Conservation (phyloP, 1,140 invertebrate genomes). For the Diabrotica undecimpunctata region DNA sequence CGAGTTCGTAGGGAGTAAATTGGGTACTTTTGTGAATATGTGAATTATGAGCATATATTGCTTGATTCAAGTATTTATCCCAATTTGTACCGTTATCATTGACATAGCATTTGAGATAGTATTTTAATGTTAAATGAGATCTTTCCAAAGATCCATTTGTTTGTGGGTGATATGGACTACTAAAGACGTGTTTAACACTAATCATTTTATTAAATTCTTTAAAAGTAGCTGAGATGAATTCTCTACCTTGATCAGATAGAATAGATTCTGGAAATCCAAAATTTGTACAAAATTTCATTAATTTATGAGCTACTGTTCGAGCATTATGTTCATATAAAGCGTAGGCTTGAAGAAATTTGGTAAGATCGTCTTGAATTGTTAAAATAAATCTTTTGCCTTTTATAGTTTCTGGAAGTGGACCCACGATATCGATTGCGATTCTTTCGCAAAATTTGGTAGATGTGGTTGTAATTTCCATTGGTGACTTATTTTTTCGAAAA, state of each 20-base stretch:
- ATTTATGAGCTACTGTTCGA: constrained; percentile 37
- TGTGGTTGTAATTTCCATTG: constrained; percentile 41
- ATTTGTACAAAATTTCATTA: constrained; percentile 27
- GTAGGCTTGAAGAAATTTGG: constrained; percentile 37
- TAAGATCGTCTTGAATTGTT: constrained; percentile 43
- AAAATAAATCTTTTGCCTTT: constrained; percentile 35
- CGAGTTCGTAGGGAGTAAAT: constrained; percentile 44
- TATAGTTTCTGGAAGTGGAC: constrained; percentile 36
- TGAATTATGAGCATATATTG: constrained; percentile 47
- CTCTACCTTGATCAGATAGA: constrained; percentile 42
- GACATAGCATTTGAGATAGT: constrained; percentile 42
- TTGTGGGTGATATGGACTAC: constrained; percentile 38
- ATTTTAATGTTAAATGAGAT: constrained; percentile 37
- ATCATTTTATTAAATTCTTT: constrained; percentile 35
- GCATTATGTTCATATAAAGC: constrained; percentile 39
- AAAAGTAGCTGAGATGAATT: constrained; percentile 34
- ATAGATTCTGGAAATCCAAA: constrained; percentile 43
- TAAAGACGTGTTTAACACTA: constrained; percentile 36
- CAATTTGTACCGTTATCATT: constrained; percentile 33
- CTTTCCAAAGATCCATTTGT: constrained; percentile 44
- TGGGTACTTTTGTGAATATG: constrained; percentile 42
- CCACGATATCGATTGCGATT: constrained; percentile 39
- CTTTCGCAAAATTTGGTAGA: constrained; percentile 32
- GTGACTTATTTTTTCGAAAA: constrained; percentile 27
- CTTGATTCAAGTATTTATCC: constrained; percentile 39